Base-by-base conservation (phyloP, 2,797 vertebrate species). In the Dryobates pubescens region DNA sequence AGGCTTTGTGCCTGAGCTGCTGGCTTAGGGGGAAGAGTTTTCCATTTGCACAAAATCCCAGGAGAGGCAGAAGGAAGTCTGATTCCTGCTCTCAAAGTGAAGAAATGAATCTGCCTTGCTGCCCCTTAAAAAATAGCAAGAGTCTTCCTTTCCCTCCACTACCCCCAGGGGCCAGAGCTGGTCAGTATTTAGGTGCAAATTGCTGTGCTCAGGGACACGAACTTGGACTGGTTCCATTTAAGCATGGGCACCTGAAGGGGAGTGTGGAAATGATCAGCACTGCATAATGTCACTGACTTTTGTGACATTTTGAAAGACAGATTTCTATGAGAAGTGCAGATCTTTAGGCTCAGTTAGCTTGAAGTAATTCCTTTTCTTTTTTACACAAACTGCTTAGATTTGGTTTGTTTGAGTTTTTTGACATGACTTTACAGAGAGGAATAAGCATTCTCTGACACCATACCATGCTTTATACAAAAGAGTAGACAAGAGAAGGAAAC, bases 71-170 rank as follows among this genome's bases (percentile, higher is more conserved):
- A 67, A 84, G 6, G 11, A 58, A 95, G 43, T 14, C 10, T 38
- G 17, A 17, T 59, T 14, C 45, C 5, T 24, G 15, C 12, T 86
- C 24, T 85, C 38, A 41, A 47, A 20, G 13, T 56, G 53, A 61
- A 79, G 14, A 19, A 86, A 47, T 3, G 36, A 13, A 59, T 82
- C 36, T 13, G 5, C 27, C 22, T n/a, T 7, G 17, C 38, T 77
- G 34, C 11, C 7, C 13, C 3, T 7, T 9, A 23, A 2, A 81
- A 70, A 32, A 17, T 56, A 77, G 23, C 3, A 0, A 0, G 4
- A 92, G 32, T 13, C 9, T 9, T 7, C 36, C 24, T 41, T 34
- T 41, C 6, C 4, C 6, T 76, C 20, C 22, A 14, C 17, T 3
- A 64, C 3, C 10, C 18, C 27, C 26, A 24, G 6, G 27, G 3